A percentile compares a stretch with the other conserved stretches of the same genome.
Evolutionary conservation across 1,140 invertebrate genomes (phyloP).

Genomic region (Druon quercuslanigerum): DNA sequence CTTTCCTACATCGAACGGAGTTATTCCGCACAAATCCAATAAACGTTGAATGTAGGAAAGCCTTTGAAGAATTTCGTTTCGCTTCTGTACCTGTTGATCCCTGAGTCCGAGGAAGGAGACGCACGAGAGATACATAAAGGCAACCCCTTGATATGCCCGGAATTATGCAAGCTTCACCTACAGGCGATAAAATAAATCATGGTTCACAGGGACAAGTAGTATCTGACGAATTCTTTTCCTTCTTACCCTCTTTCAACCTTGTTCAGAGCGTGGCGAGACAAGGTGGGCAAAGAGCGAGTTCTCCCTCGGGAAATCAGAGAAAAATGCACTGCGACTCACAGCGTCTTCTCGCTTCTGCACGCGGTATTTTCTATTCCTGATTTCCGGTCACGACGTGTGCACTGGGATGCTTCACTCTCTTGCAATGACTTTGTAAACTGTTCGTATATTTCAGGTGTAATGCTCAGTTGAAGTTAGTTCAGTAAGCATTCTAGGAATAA

Average conservation of each 20-base stretch:
- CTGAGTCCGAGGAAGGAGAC: neutral
- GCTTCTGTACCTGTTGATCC: slow-evolving; percentile 21
- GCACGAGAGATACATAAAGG: neutral
- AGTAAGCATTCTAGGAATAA: too few species aligned
- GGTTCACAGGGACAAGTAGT: neutral
- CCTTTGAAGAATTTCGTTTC: slow-evolving; percentile 2
- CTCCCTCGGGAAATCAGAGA: slow-evolving; percentile 19
- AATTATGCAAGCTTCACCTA: neutral
- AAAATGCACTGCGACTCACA: slow-evolving; percentile 10
- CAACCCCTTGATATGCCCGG: neutral
- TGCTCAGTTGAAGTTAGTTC: too few species aligned
- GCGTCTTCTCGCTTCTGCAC: too few species aligned
- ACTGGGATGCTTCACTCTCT: neutral
- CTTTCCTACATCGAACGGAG: neutral
- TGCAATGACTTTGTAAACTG: too few species aligned
- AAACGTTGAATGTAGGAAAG: too few species aligned
- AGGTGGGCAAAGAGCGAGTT: neutral
- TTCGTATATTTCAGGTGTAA: too few species aligned
- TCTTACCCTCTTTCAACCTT: neutral
- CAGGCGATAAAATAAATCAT: slow-evolving; percentile 24
- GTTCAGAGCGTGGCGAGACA: neutral
- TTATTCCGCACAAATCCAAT: neutral
- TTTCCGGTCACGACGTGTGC: slow-evolving; percentile 17
- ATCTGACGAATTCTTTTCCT: neutral
- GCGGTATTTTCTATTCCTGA: slow-evolving; percentile 11